A percentile compares a stretch with the other conserved stretches of the same genome.
Conservation (phyloP, 2,888 invertebrate genomes). For the Xestia c-nigrum region DNA sequence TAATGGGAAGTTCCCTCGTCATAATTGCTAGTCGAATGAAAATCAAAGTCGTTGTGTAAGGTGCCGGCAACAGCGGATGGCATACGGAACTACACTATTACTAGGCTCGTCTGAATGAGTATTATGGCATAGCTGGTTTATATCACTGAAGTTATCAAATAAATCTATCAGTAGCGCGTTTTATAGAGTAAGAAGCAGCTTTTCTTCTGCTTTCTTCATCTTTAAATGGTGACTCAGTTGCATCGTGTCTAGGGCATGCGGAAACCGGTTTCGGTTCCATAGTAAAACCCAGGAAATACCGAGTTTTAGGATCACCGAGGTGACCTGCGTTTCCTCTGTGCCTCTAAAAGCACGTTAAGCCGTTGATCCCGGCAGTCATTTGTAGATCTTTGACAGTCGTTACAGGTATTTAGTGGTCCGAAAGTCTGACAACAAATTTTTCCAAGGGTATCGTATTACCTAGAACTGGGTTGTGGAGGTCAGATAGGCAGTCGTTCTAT, state of each 20-base stretch:
- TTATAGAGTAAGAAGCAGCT: background rate
- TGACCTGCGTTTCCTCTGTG: too few species aligned
- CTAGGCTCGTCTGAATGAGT: background rate
- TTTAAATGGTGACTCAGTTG: background rate
- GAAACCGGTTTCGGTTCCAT: too few species aligned
- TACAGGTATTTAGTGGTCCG: too few species aligned
- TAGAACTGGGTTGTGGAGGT: too few species aligned
- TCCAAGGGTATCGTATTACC: too few species aligned
- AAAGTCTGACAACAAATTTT: too few species aligned
- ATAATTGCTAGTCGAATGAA: constrained; percentile 45
- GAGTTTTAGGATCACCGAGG: too few species aligned
- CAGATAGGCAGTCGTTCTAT: too few species aligned
- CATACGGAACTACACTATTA: constrained; percentile 50
- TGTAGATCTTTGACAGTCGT: too few species aligned
- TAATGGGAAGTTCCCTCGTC: constrained; percentile 21
- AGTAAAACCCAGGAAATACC: too few species aligned
- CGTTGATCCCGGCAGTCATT: too few species aligned
- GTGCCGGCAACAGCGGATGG: constrained; percentile 39
- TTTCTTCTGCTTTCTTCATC: background rate
- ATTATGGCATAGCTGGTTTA: background rate
- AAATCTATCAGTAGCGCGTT: background rate
- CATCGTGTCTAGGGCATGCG: background rate
- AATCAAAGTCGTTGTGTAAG: constrained; percentile 38
- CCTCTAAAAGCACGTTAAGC: too few species aligned
- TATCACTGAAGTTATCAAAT: constrained; percentile 7